These are phyloP conservation scores for Alitta virens DNA, from an alignment of 2,888 invertebrate species.

Conservation along the genomic window DNA sequence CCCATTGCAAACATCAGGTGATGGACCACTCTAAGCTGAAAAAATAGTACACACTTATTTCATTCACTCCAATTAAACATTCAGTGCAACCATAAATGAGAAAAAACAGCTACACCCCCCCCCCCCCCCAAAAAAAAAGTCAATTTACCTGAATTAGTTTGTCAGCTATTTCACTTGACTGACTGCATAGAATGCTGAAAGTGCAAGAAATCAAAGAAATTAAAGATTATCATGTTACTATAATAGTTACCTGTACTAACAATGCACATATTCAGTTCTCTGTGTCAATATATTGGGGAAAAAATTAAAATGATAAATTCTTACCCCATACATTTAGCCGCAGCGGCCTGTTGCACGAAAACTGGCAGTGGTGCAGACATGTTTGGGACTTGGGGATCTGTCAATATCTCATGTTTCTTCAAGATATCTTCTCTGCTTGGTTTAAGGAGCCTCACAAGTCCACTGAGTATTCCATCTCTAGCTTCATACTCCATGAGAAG, in stretches of 20 bases:
- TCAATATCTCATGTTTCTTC: conserved; percentile 40
- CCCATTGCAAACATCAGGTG: conserved; percentile 55
- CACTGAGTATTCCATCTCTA: conserved; percentile 39
- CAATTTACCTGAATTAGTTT: conserved; percentile 46
- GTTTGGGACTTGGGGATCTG: conserved; percentile 42
- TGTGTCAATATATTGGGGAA: neutral
- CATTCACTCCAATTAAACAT: too few species aligned
- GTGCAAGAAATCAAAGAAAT: neutral
- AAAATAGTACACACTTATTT: neutral
- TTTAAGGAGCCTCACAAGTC: conserved; percentile 45
- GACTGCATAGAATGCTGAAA: conserved; percentile 43
- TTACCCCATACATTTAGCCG: conserved; percentile 55
- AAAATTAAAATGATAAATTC: conserved; percentile 7
- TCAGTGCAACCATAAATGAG: too few species aligned
- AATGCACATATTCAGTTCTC: too few species aligned
- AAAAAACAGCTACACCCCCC: too few species aligned
- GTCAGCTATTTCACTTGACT: conserved; percentile 48
- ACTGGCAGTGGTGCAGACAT: conserved; percentile 50
- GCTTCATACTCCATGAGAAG: conserved; percentile 54
- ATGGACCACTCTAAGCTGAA: conserved; percentile 50
- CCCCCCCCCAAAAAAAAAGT: too few species aligned
- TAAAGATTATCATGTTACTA: too few species aligned
- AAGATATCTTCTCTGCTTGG: conserved; percentile 49
- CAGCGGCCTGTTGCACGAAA: conserved; percentile 56
- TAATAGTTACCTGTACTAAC: too few species aligned